Base-by-base conservation (phyloP, 1,140 invertebrate species). In the Probaryconus sp. region DNA sequence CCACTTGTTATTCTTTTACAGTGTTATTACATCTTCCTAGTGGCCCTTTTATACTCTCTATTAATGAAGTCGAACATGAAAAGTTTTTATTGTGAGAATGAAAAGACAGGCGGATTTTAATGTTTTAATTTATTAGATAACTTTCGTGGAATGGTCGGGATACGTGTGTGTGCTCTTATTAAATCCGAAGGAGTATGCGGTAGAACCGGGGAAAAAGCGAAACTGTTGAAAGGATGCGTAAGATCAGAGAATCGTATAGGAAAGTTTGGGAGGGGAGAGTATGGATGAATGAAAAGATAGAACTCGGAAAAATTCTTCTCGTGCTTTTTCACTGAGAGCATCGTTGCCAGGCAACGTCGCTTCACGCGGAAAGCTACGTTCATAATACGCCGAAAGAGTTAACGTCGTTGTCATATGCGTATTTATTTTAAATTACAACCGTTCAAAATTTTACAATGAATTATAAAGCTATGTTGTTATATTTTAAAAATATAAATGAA, bases 241-340 rank as follows among this genome's bases (percentile, higher is more conserved):
- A 70, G 56, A 61, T 55, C 45, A 16, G 26, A 35, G 26, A 42
- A 51, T 30, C 7, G 45, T 31, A 61, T 58, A 42, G 24, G 40
- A 73, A 40, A 30, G 64, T 50, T 14, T 42, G 37, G 13, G 45
- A 43, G 20, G 5, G n/a, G 42, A 48, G 56, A 61, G 64, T 56
- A 40, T 50, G 24, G 51, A 74, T 74, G 71, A 74, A 74, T 74
- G 71, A 53, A 74, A 74, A 74, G 50, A 61, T 63, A 58, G 43
- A 20, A 35, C 51, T 63, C 13, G 42, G 24, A 24, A 51, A 64
- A 60, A 68, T 53, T 65, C 51, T 69, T 69, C 58, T 63, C 58
- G 51, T 45, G 37, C 58, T 33, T 65, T 76, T 70, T 70, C n/a
- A 53, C 64, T 48, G 65, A 75, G 58, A 75, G 72, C 72, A 38